Base-by-base conservation (phyloP, 2,113 vertebrate genomes). In the Octodon degus region DNA sequence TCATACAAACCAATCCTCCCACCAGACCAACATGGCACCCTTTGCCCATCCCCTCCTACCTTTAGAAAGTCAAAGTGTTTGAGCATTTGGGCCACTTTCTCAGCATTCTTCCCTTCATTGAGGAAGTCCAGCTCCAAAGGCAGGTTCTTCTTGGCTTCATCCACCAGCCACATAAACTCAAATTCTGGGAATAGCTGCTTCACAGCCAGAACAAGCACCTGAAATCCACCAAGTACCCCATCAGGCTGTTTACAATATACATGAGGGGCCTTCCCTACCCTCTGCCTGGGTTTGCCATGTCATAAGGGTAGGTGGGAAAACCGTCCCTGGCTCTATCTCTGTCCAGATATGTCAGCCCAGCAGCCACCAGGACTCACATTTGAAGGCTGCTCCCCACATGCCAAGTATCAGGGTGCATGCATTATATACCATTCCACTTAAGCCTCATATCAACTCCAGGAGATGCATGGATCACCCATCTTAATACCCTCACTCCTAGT, bases 91-190 rank as follows among this genome's bases (percentile, higher is more conserved):
- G 99, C 98, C 94, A 99, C 98, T 92, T 98, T 99, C 97, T 99
- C 99, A 2, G 99, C 99, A n/a, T 99, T 99, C 93, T 97, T 99
- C 50, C 99, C 99, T 97, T 99, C 99, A 1, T 99, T 99, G 20
- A 99, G 98, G 97, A 99, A 99, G 98, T 99, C 99, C 96, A 99
- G 98, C 97, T 99, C 99, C 91, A 99, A 98, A 7, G 99, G 99
- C 97, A 99, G 98, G 97, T 99, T 99, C 97, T 99, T 99, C 98
- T 99, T 99, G 90, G 99, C 99, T 97, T 99, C 99, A 43, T 99
- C 99, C 86, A 99, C 99, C 97, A 99, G 97, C 99, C 99, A 99
- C 99, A 99, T 99, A 96, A 99, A 99, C 89, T 99, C 99, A 97
- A 99, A 99, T 96, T 99, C 99, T 40, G 99, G 99, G 96, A 99